Conservation (phyloP, 2,113 vertebrate genomes). For the Corvus moneduloides region DNA sequence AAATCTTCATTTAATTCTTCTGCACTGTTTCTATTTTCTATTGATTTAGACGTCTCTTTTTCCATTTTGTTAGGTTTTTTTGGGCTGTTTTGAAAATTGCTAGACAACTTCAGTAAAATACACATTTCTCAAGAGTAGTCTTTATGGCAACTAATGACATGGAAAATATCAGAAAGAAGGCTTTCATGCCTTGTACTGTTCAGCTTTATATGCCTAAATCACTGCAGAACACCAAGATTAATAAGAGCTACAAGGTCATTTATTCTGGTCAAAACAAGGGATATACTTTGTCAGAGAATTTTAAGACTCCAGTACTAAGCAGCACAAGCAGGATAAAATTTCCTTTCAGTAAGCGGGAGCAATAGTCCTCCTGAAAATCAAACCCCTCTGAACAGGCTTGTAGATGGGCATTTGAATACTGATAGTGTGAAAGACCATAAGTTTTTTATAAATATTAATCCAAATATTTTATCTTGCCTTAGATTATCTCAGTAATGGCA, state of each 20-base stretch:
- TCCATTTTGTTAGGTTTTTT: background rate
- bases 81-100: background rate
- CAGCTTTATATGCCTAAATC: background rate
- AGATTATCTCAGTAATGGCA: background rate
- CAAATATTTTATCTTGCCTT: background rate
- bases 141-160: background rate
- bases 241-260: background rate
- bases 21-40: background rate
- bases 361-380: background rate
- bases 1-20: background rate
- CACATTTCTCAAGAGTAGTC: background rate
- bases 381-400: background rate
- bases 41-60: background rate
- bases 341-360: background rate
- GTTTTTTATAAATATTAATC: background rate
- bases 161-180: background rate
- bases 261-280: background rate
- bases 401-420: background rate
- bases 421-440: background rate
- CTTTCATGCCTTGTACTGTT: background rate
- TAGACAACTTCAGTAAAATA: background rate
- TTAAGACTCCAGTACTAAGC: background rate
- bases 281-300: background rate
- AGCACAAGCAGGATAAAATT: background rate
- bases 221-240: background rate